These are phyloP conservation scores for Vanessa atalanta DNA, from an alignment of 1,140 invertebrate genomes.

Conservation along the genomic window DNA sequence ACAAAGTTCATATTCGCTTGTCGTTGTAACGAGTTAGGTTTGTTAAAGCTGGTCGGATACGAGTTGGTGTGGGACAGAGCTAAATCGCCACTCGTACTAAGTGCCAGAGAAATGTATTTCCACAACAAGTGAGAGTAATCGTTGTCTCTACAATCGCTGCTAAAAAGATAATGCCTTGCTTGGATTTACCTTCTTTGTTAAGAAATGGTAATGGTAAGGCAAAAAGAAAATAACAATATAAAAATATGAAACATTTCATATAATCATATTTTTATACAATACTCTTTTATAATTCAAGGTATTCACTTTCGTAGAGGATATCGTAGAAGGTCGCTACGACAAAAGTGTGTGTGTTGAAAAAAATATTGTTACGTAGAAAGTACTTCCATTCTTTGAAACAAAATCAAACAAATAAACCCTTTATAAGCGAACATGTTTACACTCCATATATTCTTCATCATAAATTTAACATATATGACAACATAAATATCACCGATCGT, in stretches of 20 bases:
- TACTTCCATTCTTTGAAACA: no score
- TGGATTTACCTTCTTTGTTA: constrained; percentile 18
- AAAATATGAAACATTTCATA: not conserved
- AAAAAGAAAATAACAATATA: not conserved
- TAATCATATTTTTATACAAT: no score
- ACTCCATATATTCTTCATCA: no score
- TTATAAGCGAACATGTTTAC: no score
- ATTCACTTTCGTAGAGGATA: no score
- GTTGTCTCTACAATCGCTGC: constrained; percentile 42
- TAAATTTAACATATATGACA: no score
- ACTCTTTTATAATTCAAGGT: no score
- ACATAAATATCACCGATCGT: no score
- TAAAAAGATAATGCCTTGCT: constrained; percentile 32
- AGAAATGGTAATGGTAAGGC: not conserved
- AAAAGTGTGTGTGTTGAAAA: no score
- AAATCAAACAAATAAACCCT: no score
- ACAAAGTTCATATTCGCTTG: constrained; percentile 59
- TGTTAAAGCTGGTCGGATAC: constrained; percentile 35
- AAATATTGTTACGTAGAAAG: no score
- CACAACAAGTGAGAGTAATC: constrained; percentile 76
- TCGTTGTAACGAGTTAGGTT: constrained; percentile 36
- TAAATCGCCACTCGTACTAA: constrained; percentile 74
- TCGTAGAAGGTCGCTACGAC: no score
- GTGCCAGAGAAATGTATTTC: constrained; percentile 74
- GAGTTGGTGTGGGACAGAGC: constrained; percentile 60